Evolutionary conservation across 2,113 vertebrate genomes (phyloP).

Genomic region (Psittacula cyanocephala): DNA sequence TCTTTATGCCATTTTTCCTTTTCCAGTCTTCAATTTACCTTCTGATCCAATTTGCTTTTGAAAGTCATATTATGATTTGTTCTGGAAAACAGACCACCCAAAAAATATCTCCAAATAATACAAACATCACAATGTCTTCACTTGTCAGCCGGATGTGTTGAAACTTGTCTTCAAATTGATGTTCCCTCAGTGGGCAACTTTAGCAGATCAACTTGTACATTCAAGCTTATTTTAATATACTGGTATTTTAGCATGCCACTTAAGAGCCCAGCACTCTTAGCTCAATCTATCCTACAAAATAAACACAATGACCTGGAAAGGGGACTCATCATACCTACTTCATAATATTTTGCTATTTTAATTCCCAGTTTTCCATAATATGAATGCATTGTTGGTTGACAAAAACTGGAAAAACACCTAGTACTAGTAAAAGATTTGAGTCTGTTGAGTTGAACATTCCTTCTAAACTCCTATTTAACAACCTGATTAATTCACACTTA

Average conservation of each 20-base stretch:
- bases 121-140: neutral
- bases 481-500: neutral
- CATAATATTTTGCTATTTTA: neutral
- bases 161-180: neutral
- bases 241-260: neutral
- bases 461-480: neutral
- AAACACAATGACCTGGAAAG: neutral
- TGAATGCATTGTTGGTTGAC: neutral
- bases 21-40: neutral
- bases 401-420: neutral
- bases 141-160: neutral
- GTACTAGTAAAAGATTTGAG: neutral
- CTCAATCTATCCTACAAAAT: neutral
- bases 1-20: neutral
- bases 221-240: neutral
- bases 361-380: neutral
- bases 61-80: neutral
- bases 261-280: neutral
- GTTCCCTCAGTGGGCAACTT: neutral
- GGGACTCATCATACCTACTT: neutral
- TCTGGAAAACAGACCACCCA: neutral
- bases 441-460: neutral
- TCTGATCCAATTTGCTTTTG: neutral
- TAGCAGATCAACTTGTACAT: neutral
- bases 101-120: neutral